These are phyloP conservation scores for Pionites leucogaster DNA, from an alignment of 2,113 vertebrate species.

Conservation along the genomic window DNA sequence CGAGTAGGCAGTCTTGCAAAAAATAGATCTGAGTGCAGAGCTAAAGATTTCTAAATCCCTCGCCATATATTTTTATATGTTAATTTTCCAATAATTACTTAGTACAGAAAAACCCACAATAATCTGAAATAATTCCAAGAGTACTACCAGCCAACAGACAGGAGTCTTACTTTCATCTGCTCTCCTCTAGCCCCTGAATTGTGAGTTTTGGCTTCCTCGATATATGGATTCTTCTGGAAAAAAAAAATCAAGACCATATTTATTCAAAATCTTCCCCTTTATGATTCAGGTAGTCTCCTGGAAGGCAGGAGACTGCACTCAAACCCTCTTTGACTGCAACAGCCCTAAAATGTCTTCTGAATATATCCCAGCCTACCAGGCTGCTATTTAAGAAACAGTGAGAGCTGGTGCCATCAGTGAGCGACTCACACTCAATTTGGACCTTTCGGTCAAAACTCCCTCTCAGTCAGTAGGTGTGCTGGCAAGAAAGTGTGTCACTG, in stretches of 20 bases:
- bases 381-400: not conserved
- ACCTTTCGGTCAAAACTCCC: not conserved
- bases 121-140: not conserved
- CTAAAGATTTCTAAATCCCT: not conserved
- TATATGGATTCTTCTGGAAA: not conserved
- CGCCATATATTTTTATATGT: not conserved
- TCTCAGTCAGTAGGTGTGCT: accelerated
- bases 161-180: not conserved
- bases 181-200: not conserved
- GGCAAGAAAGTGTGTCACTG: not conserved
- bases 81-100: not conserved
- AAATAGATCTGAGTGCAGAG: not conserved
- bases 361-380: accelerated
- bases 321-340: not conserved
- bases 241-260: accelerated
- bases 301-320: not conserved
- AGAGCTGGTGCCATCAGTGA: not conserved
- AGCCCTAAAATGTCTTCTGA: not conserved
- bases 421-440: accelerated
- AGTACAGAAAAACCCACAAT: accelerated
- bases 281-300: not conserved
- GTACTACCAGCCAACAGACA: not conserved
- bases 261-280: not conserved
- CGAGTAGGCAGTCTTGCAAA: not conserved
- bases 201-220: not conserved